phyloP scores from a whole-genome alignment of 2,797 vertebrate genomes.

The Melopsittacus undulatus region DNA sequence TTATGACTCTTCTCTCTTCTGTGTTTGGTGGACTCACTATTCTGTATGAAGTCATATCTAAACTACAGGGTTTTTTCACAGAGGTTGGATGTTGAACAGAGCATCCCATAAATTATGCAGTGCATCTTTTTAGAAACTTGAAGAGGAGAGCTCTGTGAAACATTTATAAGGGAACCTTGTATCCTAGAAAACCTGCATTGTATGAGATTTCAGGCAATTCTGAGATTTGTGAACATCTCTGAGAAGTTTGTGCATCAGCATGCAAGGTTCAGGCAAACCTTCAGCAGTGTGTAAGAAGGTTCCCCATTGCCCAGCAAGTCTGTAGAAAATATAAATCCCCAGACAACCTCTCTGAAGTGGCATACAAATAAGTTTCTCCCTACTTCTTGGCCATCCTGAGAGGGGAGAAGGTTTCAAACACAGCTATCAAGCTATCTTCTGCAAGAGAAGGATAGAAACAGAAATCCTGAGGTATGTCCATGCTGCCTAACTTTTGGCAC shows the following conservation, averaged over 20 bases:
- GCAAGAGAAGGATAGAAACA: background rate
- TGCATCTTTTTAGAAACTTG: conserved; percentile 11
- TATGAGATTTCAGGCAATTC: background rate
- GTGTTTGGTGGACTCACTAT: background rate
- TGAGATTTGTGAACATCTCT: background rate
- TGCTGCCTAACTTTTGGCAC: background rate
- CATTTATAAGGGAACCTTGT: background rate
- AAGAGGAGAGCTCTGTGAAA: conserved; percentile 14
- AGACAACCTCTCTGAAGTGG: background rate
- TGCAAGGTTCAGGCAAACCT: background rate
- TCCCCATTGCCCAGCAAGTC: background rate
- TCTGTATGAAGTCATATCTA: background rate
- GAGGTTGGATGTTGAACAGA: background rate
- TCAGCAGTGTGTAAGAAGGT: background rate
- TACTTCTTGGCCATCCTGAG: rapidly evolving
- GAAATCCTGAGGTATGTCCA: background rate
- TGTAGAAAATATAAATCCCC: background rate
- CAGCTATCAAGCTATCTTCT: background rate
- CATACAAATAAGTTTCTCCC: background rate
- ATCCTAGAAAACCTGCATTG: background rate
- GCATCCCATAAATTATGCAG: conserved; percentile 1
- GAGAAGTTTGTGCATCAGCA: background rate
- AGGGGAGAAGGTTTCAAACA: background rate
- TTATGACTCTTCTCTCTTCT: background rate
- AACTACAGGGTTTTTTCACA: background rate